Evolutionary conservation across 1,140 invertebrate genomes (phyloP), one percentile per base, ranked within the genome.

Genomic region (Himalopsyche phryganea): DNA sequence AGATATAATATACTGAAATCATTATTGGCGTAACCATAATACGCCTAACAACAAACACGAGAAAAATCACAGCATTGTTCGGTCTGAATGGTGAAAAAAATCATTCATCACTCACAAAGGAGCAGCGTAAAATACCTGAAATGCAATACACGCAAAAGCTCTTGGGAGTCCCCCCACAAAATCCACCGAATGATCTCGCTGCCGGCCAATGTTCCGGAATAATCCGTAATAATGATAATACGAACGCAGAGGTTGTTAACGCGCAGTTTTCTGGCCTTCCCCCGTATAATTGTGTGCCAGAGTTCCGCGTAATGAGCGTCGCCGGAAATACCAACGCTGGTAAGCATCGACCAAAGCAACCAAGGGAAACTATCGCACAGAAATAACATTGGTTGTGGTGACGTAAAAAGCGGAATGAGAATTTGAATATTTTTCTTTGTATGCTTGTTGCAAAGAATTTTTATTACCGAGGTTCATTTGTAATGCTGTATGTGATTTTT

Each of bases 181-280:
- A 38, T 14, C 28, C 10, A 38, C 40, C 38, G 6, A 41, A 53
- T 53, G 41, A 53, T 53, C 32, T 23, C 28, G 19, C 18, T 7
- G 40, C 19, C 41, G 41, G 50, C 23, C 50, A 45, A 44, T 45
- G 41, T 53, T 13, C 13, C 17, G 50, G 40, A 44, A 45, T 53
- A 45, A 53, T 53, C 50, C 20, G 40, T 23, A 53, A 53, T 53
- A 41, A 51, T 41, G 38, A 51, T 42, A 38, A 51, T 51, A 42
- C 23, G 40, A 23, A 19, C 14, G 38, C 11, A 36, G 9, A 5
- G 38, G 38, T 11, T 40, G 38, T 13, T 51, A 23, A 36, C 38
- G 38, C 50, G 36, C 50, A 51, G 33, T 51, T 42, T 51, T 51
- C 36, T 35, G 15, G 13, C 46, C 20, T 35, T 13, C 48, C 35